Percentiles rank a stretch among this genome's conserved stretches.
Conservation (phyloP, 2,888 invertebrate species). For the Ceratothoa steindachneri region DNA sequence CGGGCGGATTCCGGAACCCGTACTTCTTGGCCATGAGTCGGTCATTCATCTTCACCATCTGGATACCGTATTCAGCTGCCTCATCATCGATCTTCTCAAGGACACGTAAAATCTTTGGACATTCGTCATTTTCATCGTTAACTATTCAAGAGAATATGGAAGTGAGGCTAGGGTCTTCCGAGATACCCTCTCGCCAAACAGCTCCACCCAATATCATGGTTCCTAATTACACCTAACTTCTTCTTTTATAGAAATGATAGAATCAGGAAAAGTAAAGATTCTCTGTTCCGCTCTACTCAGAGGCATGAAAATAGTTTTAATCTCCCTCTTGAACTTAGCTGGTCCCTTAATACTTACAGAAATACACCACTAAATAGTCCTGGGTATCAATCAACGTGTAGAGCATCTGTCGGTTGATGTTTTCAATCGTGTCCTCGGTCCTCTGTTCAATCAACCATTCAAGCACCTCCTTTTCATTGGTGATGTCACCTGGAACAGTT, state of each 20-base stretch:
- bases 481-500: constrained; percentile 62
- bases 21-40: constrained; percentile 89
- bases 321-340: too few species aligned
- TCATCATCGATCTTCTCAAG: constrained; percentile 86
- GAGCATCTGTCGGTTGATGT: constrained; percentile 76
- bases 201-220: too few species aligned
- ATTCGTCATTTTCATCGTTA: constrained; percentile 75
- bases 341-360: too few species aligned
- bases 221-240: too few species aligned
- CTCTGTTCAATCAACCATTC: constrained; percentile 89
- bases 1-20: constrained; percentile 82
- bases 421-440: constrained; percentile 84
- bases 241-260: too few species aligned
- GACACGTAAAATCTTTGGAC: constrained; percentile 69
- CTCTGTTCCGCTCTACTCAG: too few species aligned
- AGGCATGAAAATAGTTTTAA: too few species aligned
- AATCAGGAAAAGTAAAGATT: too few species aligned
- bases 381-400: constrained; percentile 80
- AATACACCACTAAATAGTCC: constrained; percentile 85
- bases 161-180: not conserved
- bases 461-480: constrained; percentile 75
- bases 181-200: too few species aligned
- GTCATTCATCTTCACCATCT: constrained; percentile 81
- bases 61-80: constrained; percentile 84
- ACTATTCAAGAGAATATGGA: constrained; percentile 50